Percentiles rank a stretch among this genome's conserved stretches.
phyloP scores from a whole-genome alignment of 2,888 invertebrate genomes.

The Sesia apiformis region DNA sequence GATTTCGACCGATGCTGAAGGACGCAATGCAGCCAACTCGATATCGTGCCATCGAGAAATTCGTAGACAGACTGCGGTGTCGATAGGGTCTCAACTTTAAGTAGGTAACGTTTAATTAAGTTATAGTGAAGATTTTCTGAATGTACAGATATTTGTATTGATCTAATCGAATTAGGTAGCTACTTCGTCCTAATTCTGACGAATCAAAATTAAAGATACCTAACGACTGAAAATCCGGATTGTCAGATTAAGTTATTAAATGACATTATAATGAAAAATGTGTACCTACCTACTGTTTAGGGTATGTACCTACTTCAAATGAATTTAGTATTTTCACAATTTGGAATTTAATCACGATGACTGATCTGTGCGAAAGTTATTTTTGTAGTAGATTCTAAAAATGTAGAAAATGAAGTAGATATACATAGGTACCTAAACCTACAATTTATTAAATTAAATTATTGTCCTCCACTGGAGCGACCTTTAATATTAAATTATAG shows the following conservation, averaged over 20 bases:
- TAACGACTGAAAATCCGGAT: no score
- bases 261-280: no score
- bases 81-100: constrained; percentile 18
- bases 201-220: no score
- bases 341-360: constrained; percentile 15
- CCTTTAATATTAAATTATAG: constrained; percentile 16
- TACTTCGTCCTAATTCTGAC: no score
- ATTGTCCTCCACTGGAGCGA: constrained; percentile 51
- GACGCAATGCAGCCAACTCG: constrained; percentile 87
- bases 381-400: constrained; percentile 31
- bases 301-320: neutral
- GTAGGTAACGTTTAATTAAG: no score
- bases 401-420: constrained; percentile 4
- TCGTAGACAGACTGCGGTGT: constrained; percentile 74
- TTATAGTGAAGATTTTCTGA: no score
- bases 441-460: constrained; percentile 16
- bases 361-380: constrained; percentile 61
- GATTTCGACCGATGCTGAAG: constrained; percentile 83
- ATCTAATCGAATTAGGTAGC: no score
- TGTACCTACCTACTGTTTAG: neutral
- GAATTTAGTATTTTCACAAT: neutral
- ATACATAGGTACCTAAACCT: neutral
- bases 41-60: constrained; percentile 88
- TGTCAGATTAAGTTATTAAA: no score
- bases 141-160: no score